Base-by-base conservation (phyloP, 2,113 vertebrate genomes). In the Chrysochloris asiatica region DNA sequence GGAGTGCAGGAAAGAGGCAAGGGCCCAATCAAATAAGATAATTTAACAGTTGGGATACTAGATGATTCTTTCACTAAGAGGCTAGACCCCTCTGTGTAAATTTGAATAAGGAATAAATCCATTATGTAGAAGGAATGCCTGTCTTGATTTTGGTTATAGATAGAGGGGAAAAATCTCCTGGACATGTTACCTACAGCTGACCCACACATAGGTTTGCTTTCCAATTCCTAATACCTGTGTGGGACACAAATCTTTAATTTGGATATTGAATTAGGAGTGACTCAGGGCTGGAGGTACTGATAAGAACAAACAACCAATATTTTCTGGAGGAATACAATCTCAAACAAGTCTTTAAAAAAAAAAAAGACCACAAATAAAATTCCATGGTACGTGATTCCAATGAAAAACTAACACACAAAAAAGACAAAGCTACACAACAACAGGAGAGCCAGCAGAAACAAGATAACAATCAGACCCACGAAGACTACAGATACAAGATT, bases 331-430 rank as follows among this genome's bases (percentile, higher is more conserved):
- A 69, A 56, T 2, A 48, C 30, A 85, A 22, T 81, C 41, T 93
- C 61, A 61, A 82, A 13, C 8, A 24, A 81, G 59, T 77, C 28
- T 16, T 82, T 30, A 86, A 90, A 81, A 30, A 79, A 86, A 90
- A 81, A 30, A 79, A 89, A 28, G 41, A 43, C 10, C 26, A 77
- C 43, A 85, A 73, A 63, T 54, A 63, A 65, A 81, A 21, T 73
- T 65, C 52, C 2, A 63, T 89, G 33, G 4, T 30, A 78, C 17
- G 73, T 30, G 24, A 63, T 6, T 36, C 59, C 33, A 69, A 28
- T 76, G 43, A 77, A 86, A 90, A 93, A 52, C 33, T 36, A 73
- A 56, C n/a, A n/a, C n/a, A n/a, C n/a, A 54, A 86, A 81, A 47
- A 11, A 72, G 56, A 84, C 38, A 80, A 54, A 75, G 26, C 12